Base-by-base conservation (phyloP, 2,888 invertebrate species). In the Lepidocyrtoides sp. region DNA sequence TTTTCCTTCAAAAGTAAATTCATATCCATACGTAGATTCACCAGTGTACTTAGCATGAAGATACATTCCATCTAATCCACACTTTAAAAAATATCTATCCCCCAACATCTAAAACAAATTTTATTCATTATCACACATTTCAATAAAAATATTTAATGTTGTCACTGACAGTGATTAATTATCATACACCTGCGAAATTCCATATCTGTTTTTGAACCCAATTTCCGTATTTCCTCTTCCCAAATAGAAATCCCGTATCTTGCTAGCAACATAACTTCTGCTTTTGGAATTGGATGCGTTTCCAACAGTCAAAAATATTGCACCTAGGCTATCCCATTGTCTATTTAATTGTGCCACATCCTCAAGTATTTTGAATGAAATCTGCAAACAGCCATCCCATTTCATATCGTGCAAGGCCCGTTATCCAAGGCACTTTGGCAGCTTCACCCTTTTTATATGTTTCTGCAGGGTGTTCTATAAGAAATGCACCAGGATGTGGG, bases 61-160 rank as follows among this genome's bases (percentile, higher is more conserved):
- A 1, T 85, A 90, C 69, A 93, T 92, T 1, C 89, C 88, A 32
- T 93, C 86, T 36, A 92, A 57, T n/a, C 91, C 92, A 92, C 92
- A 90, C 1, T 66, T 51, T 2, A 88, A 51, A n/a, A 93, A 51
- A 36, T 89, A 93, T 44, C 92, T 32, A 41, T 93, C 92, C n/a
- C 51, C 36, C 29, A 93, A 23, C 92, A 93, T 92, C 91, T 92
- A 41, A 12, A 79, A 14, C 26, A 77, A 41, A 36, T 20, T 8
- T 23, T 44, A 44, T 41, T 23, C 0, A 75, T 36, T 36, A 7
- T 75, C 29, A 12, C n/a, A n/a, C n/a, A 69, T 26, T n/a, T 10
- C 17, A 72, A 72, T 7, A 41, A 17, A 72, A 66, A 0, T 8
- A 14, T 23, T 29, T 4, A 66, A n/a, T n/a, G n/a, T n/a, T n/a